phyloP scores from a whole-genome alignment of 2,888 invertebrate species.

The Thereva nobilitata region DNA sequence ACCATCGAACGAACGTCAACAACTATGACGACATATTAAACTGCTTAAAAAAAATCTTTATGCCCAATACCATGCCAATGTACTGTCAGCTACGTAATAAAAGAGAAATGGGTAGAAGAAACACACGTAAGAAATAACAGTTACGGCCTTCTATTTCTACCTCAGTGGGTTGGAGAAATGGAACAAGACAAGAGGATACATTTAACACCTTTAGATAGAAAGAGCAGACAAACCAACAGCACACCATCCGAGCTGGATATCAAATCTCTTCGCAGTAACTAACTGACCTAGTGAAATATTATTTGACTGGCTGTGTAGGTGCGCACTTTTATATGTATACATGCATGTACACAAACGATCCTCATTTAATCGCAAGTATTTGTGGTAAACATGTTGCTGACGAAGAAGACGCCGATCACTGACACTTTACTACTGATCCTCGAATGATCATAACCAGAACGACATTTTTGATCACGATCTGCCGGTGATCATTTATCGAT shows the following conservation, averaged over 20 bases:
- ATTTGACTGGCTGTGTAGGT: neutral
- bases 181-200: constrained; percentile 35
- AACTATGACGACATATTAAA: constrained; percentile 1
- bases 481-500: too few relatives aligned
- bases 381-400: constrained; percentile 40
- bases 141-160: constrained; percentile 37
- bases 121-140: constrained; percentile 29
- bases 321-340: neutral
- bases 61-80: neutral
- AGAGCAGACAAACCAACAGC: neutral
- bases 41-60: neutral
- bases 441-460: too few relatives aligned
- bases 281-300: constrained; percentile 28
- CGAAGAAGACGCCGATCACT: neutral
- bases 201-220: constrained; percentile 6
- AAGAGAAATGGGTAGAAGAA: constrained; percentile 32
- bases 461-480: too few relatives aligned
- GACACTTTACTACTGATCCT: too few relatives aligned
- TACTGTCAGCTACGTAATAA: constrained; percentile 28
- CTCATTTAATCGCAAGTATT: constrained; percentile 5
- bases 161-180: constrained; percentile 39
- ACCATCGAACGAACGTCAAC: neutral
- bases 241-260: too few relatives aligned
- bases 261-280: neutral
- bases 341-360: too few relatives aligned